Evolutionary conservation across 2,113 vertebrate species (phyloP).

Genomic region (Myodes glareolus): DNA sequence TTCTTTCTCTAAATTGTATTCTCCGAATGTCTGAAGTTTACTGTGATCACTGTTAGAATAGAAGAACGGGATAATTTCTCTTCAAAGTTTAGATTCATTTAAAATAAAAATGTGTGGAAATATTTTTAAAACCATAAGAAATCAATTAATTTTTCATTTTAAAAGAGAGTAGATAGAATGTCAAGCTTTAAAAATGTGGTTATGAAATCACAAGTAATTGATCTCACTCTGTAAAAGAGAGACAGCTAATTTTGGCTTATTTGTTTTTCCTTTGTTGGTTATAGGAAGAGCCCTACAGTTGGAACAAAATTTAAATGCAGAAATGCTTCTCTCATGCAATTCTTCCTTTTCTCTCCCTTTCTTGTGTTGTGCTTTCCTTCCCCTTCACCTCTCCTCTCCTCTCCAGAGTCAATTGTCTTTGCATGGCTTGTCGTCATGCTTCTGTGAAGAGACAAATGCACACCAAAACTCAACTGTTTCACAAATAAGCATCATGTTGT

Average conservation of each 20-base stretch:
- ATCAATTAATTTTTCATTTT: background rate
- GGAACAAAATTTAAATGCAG: background rate
- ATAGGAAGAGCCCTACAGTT: background rate
- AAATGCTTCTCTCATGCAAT: background rate
- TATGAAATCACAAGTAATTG: background rate
- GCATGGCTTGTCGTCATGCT: background rate
- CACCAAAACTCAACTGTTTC: slow-evolving; percentile 19
- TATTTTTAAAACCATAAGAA: background rate
- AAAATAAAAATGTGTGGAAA: background rate
- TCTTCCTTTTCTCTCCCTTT: background rate
- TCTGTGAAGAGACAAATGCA: slow-evolving; percentile 36
- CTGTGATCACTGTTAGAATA: background rate
- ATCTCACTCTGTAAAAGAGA: background rate
- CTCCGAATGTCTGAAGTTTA: slow-evolving; percentile 37
- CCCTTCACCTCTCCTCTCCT: background rate
- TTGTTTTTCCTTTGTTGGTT: background rate
- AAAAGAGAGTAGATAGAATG: background rate
- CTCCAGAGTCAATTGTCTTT: slow-evolving; percentile 22
- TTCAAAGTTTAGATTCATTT: background rate
- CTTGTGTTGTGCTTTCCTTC: background rate
- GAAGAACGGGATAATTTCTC: background rate
- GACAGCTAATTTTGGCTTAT: background rate
- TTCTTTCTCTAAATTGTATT: background rate
- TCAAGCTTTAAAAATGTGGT: background rate
- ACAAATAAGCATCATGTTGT: slow-evolving; percentile 40